Conservation (phyloP, 1,140 invertebrate species). For the Littorina saxatilis region DNA sequence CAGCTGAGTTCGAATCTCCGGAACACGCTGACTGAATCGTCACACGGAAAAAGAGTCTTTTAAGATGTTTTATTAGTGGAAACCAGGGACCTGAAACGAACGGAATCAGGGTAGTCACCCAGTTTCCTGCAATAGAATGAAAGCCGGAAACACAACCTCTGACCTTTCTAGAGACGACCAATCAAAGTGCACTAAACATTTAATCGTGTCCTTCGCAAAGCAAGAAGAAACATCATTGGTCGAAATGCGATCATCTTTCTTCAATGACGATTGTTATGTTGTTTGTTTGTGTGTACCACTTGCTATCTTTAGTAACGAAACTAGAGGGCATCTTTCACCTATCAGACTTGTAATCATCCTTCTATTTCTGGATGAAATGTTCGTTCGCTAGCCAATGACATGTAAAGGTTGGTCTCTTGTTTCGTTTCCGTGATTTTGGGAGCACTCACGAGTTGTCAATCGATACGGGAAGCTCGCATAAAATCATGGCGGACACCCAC, state of each 20-base stretch:
- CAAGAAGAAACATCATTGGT: background rate
- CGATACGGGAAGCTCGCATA: constrained; percentile 18
- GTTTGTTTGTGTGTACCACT: background rate
- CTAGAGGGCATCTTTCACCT: background rate
- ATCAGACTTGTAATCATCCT: background rate
- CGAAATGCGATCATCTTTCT: background rate
- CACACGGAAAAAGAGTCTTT: too few species aligned
- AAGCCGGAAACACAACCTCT: background rate
- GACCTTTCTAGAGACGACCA: background rate
- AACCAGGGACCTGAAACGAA: too few species aligned
- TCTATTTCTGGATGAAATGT: background rate
- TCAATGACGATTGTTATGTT: background rate
- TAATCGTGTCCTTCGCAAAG: background rate
- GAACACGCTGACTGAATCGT: too few species aligned
- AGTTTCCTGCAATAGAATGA: background rate
- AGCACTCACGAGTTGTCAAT: background rate
- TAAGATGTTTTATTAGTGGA: too few species aligned
- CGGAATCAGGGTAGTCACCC: background rate
- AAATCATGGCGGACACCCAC: constrained; percentile 23
- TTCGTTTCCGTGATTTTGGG: background rate
- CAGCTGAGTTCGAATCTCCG: too few species aligned
- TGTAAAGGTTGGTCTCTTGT: background rate
- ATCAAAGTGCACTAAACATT: background rate
- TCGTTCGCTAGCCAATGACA: background rate
- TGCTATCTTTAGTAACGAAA: constrained; percentile 22